phyloP scores from a whole-genome alignment of 2,888 invertebrate species.

The Mythimna impura region DNA sequence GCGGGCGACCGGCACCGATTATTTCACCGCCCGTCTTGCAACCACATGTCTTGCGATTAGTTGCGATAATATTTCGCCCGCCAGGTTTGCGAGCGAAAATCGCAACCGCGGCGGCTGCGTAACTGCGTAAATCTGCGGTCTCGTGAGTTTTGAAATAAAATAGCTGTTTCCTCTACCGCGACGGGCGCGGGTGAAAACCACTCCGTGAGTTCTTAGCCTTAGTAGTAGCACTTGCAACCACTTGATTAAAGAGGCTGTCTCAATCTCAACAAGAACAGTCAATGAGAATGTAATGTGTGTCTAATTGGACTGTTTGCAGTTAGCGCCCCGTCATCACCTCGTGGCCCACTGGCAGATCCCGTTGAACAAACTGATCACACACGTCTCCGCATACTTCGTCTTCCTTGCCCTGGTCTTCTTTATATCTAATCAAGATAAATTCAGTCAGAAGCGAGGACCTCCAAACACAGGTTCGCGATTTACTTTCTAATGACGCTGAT shows the following conservation, averaged over 20 bases:
- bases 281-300: conserved; percentile 39
- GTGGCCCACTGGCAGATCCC: conserved; percentile 91
- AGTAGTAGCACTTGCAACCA: not conserved
- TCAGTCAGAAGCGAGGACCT: conserved; percentile 89
- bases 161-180: no score
- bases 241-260: not conserved
- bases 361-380: conserved; percentile 93
- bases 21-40: no score
- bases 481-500: conserved; percentile 65
- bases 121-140: no score
- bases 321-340: conserved; percentile 79
- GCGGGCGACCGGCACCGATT: no score
- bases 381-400: conserved; percentile 91
- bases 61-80: no score
- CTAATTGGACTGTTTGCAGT: conserved; percentile 72
- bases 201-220: no score
- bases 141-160: no score
- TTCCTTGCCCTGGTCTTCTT: conserved; percentile 92
- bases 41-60: no score
- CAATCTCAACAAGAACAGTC: not conserved
- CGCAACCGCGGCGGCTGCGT: no score
- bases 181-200: no score
- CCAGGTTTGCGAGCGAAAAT: no score
- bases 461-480: conserved; percentile 88
- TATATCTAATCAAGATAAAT: conserved; percentile 91